A percentile compares a stretch with the other conserved stretches of the same genome.
phyloP scores from a whole-genome alignment of 2,888 invertebrate genomes.

The Pycnomerus fuliginosus region DNA sequence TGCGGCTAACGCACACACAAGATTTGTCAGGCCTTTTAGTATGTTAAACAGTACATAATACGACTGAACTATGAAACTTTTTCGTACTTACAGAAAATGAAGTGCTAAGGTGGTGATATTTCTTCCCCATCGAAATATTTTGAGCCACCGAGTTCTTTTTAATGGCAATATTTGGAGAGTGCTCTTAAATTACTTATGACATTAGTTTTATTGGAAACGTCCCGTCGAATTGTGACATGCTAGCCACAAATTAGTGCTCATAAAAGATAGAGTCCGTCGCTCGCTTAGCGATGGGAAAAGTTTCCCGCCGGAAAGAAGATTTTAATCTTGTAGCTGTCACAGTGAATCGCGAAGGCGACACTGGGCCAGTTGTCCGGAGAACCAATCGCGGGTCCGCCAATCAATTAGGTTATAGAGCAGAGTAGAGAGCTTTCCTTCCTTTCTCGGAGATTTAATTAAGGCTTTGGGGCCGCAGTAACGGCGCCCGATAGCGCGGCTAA shows the following conservation, averaged over 20 bases:
- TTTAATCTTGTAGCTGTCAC: constrained; percentile 48
- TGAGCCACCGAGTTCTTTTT: too few relatives aligned
- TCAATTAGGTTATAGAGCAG: constrained; percentile 45
- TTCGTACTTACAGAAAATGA: too few relatives aligned
- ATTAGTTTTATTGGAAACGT: constrained; percentile 3
- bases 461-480: constrained; percentile 43
- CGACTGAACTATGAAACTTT: too few relatives aligned
- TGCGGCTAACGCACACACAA: too few relatives aligned
- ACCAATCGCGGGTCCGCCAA: constrained; percentile 40
- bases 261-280: constrained; percentile 16
- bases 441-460: constrained; percentile 48
- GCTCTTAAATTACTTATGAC: constrained; percentile 16
- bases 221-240: constrained; percentile 3
- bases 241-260: constrained; percentile 13
- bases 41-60: too few relatives aligned
- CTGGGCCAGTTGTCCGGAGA: constrained; percentile 33
- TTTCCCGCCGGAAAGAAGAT: constrained; percentile 21
- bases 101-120: too few relatives aligned
- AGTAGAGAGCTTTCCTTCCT: constrained; percentile 41
- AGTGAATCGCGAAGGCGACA: constrained; percentile 39
- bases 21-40: too few relatives aligned
- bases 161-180: too few relatives aligned
- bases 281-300: constrained; percentile 15
- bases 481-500: constrained; percentile 45
- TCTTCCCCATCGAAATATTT: too few relatives aligned